Evolutionary conservation across 1,140 invertebrate genomes (phyloP).

Genomic region (Euborellia annulipes): DNA sequence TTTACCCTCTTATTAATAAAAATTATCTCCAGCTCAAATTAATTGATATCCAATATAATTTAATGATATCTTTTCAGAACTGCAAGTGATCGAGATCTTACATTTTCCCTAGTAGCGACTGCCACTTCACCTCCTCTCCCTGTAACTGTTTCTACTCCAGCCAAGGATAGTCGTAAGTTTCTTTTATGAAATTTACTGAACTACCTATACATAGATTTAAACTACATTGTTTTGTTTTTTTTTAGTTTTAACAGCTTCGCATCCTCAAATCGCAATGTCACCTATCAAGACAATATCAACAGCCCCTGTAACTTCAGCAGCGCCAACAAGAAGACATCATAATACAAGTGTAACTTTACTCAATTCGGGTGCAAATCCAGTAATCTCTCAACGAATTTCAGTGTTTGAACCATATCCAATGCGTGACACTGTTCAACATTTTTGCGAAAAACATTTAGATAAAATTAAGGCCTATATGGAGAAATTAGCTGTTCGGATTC

Average conservation of each 20-base stretch:
- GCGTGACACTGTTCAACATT: conserved; percentile 81
- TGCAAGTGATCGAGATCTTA: neutral
- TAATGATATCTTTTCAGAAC: neutral
- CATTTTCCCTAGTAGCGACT: no score
- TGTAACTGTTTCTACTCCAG: neutral
- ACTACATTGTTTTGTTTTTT: no score
- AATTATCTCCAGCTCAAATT: no score
- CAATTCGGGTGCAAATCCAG: neutral
- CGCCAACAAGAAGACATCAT: neutral
- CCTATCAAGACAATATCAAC: no score
- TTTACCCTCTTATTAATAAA: no score
- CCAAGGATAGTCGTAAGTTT: no score
- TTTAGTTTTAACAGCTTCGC: no score
- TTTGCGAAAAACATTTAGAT: conserved; percentile 83
- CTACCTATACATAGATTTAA: no score
- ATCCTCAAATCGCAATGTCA: no score
- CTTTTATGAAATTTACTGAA: no score
- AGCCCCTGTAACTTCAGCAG: no score
- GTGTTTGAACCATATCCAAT: conserved; percentile 76
- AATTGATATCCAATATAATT: neutral
- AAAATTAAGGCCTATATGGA: conserved; percentile 85
- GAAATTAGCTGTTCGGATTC: conserved; percentile 64
- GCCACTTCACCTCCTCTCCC: neutral
- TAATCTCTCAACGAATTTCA: conserved; percentile 45
- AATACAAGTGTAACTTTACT: conserved; percentile 1